These are phyloP conservation scores for Platysteira castanea DNA, from an alignment of 2,113 vertebrate species.

Conservation along the genomic window DNA sequence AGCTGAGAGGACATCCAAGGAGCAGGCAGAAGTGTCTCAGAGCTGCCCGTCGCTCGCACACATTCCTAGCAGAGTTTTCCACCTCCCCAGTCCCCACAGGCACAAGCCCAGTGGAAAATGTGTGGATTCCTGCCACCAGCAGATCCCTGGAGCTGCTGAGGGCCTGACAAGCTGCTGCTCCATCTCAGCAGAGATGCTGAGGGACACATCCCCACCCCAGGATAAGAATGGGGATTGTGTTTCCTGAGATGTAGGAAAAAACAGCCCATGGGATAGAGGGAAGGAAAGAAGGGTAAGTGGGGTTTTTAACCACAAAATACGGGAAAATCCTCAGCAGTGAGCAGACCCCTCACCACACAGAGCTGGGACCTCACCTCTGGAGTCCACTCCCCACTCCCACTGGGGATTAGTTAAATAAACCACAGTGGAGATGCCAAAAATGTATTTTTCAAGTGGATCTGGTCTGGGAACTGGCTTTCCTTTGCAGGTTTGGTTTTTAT, in stretches of 20 bases:
- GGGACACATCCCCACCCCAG: not conserved
- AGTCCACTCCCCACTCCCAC: not conserved
- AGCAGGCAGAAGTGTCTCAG: not conserved
- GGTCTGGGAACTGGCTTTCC: not conserved
- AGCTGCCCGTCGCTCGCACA: not conserved
- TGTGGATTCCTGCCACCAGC: not conserved
- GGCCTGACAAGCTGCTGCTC: not conserved
- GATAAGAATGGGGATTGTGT: not conserved
- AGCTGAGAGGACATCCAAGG: not conserved
- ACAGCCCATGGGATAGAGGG: not conserved
- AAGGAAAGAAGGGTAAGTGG: not conserved
- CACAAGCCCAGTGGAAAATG: not conserved
- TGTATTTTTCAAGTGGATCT: not conserved
- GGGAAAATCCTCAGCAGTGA: not conserved
- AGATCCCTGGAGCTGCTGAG: not conserved
- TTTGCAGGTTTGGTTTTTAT: not conserved
- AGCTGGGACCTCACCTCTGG: not conserved
- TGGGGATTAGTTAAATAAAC: not conserved
- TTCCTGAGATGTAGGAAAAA: not conserved
- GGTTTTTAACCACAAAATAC: not conserved
- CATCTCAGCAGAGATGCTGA: not conserved
- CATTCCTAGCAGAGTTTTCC: not conserved
- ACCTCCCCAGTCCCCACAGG: not conserved
- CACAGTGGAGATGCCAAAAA: not conserved
- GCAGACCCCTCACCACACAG: not conserved